Evolutionary conservation across 2,113 vertebrate species (phyloP).

Genomic region (Chascanopsetta lugubris): DNA sequence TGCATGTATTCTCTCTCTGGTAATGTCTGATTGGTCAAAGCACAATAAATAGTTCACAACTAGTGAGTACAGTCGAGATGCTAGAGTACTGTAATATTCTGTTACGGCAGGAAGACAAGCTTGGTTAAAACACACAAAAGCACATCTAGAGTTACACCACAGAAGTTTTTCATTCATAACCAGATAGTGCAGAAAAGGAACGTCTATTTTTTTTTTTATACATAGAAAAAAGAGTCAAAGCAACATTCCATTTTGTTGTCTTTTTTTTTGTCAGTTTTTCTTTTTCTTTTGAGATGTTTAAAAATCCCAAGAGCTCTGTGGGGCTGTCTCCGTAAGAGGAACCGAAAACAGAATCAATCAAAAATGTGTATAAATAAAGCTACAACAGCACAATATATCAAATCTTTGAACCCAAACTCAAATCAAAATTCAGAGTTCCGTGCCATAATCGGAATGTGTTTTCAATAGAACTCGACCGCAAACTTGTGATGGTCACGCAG

Average conservation of each 20-base stretch:
- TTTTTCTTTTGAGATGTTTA: constrained; percentile 74
- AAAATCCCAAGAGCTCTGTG: constrained; percentile 83
- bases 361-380: constrained; percentile 76
- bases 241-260: constrained; percentile 84
- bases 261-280: constrained; percentile 60
- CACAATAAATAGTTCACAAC: constrained; percentile 85
- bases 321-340: constrained; percentile 60
- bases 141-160: constrained; percentile 89
- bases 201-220: constrained; percentile 73
- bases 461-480: constrained; percentile 80
- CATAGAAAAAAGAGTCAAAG: constrained; percentile 85
- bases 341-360: constrained; percentile 64
- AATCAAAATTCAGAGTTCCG: constrained; percentile 75
- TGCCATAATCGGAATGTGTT: constrained; percentile 82
- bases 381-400: constrained; percentile 84
- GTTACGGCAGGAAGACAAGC: constrained; percentile 94
- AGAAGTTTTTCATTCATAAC: constrained; percentile 89
- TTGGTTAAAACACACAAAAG: constrained; percentile 92
- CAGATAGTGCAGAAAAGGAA: constrained; percentile 90
- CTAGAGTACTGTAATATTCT: constrained; percentile 85
- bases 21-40: constrained; percentile 86
- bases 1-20: constrained; percentile 75
- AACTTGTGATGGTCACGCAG: constrained; percentile 72
- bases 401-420: constrained; percentile 77
- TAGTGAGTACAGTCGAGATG: constrained; percentile 84